Evolutionary conservation across 2,113 vertebrate genomes (phyloP), one percentile per base, ranked within the genome.

Genomic region (Anas platyrhynchos): DNA sequence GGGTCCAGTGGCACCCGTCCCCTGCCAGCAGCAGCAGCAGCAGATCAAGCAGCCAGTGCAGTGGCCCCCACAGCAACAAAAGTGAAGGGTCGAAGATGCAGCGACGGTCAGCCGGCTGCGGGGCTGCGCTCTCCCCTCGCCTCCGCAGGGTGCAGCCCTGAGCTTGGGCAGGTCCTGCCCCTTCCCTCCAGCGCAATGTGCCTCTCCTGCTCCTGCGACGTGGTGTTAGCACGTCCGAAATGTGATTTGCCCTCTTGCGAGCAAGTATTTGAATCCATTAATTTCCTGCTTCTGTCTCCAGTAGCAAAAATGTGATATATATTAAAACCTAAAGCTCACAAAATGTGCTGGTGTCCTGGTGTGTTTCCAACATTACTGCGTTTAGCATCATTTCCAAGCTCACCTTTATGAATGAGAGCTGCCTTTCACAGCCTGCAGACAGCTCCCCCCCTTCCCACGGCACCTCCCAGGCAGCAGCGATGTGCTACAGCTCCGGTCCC

Each of bases 1-100:
- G 80, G 91, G 67, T 72, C 50, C 96, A 0, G 7, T 83, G 86
- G 43, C 76, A 31, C 90, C 84, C 0, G 69, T 23, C 2, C 94
- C 96, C 2, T 97, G 93, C 83, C 96, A 96, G 80, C 96, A 96
- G 89, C 96, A 96, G 89, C 96, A 96, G 44, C 96, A 97, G 88
- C 96, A 97, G 96, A 75, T 96, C 94, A 96, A 97, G 96, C 96
- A 96, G 85, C 92, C 94, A 0, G 69, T n/a, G 69, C 93, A 93
- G 83, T 97, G 96, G 96, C 96, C 96, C 9, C 93, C 80, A 0
- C 96, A 97, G 83, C 86, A 97, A 75, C 88, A 97, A 66, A 96
- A 96, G 80, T 97, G 94, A 96, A 8, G 20, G 5, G 31, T 3
- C 0, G 2, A 72, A n/a, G 59, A 54, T 1, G 1, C 54, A 66